Conservation (phyloP, 1,140 invertebrate genomes). For the fruit fly (Drosophila melanogaster) region DNA sequence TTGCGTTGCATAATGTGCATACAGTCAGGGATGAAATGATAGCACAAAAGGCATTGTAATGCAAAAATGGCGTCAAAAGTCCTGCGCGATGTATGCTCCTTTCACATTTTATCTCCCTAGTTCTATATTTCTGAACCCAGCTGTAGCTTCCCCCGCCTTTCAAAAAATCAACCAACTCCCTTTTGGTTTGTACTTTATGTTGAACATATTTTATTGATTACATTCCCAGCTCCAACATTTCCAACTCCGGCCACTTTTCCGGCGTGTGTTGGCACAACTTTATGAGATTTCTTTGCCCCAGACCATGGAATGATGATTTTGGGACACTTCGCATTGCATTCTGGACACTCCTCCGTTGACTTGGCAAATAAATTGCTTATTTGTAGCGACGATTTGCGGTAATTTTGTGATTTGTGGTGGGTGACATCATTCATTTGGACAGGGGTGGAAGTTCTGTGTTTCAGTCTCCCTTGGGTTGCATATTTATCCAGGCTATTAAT, state of each 20-base stretch:
- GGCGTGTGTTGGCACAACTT: conserved; percentile 75
- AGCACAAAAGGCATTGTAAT: neutral
- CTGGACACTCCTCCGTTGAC: conserved; percentile 10
- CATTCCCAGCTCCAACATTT: conserved; percentile 44
- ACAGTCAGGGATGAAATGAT: neutral
- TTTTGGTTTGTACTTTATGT: conserved; percentile 57
- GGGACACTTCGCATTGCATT: conserved; percentile 40
- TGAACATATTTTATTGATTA: conserved; percentile 81
- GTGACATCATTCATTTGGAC: conserved; percentile 63
- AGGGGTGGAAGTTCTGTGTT: conserved; percentile 5
- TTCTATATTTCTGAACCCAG: neutral
- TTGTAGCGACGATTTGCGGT: conserved; percentile 82
- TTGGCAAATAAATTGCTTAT: conserved; percentile 82
- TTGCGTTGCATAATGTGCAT: conserved; percentile 8
- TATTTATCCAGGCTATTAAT: conserved; percentile 66
- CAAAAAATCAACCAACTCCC: conserved; percentile 18
- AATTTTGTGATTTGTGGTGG: conserved; percentile 77
- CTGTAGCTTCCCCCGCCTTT: neutral
- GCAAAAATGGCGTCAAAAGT: neutral
- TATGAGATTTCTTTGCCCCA: conserved; percentile 62
- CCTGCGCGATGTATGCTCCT: neutral
- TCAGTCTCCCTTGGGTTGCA: conserved; percentile 20
- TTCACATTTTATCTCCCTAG: neutral
- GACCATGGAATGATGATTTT: conserved; percentile 30
- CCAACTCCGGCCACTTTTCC: conserved; percentile 8